Base-by-base conservation (phyloP, 2,888 invertebrate species). In the Pseudoips prasinana region DNA sequence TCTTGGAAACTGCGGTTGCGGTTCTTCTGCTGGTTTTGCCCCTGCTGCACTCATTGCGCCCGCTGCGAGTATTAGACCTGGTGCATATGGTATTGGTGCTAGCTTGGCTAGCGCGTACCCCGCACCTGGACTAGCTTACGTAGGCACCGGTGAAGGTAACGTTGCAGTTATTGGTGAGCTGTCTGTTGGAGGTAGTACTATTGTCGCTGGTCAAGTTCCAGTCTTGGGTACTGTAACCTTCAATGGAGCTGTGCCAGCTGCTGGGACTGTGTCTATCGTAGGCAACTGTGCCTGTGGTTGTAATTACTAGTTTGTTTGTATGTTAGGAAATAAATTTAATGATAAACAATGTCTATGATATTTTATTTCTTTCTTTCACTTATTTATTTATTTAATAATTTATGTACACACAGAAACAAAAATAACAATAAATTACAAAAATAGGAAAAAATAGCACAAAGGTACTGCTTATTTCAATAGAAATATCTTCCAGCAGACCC, bases 151-250 rank as follows among this genome's bases (percentile, higher is more conserved):
- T 2, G 64, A 67, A 33, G 73, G 73, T 1, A 48, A 58, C 8
- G 36, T 73, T 24, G 44, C 46, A 5, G 65, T 72, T 1, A 36
- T 29, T 25, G 73, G 73, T 8, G 50, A 67, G 36, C 35, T 46
- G 37, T 45, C 46, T 22, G 37, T 46, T 8, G 14, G 34, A 20
- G 46, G 46, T 37, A 35, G 8, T 10, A 48, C 47, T 10, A 36
- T 25, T 10, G 7, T 48, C 17, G 31, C 26, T 19, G 46, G 47
- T 14, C 8, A 14, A 1, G 39, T 73, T 1, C 73, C 73, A 1
- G 64, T 67, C 49, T 9, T 65, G 8, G 66, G 64, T 1, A 58
- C 58, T 2, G 71, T 73, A 0, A 36, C 0, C 2, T 39, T 47
- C 11, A 1, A 18, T 0, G 48, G 48, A 0, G 9, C 20, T 10